These are phyloP conservation scores for Propithecus deckenii DNA, from an alignment of 2,797 vertebrate species.

Conservation along the genomic window DNA sequence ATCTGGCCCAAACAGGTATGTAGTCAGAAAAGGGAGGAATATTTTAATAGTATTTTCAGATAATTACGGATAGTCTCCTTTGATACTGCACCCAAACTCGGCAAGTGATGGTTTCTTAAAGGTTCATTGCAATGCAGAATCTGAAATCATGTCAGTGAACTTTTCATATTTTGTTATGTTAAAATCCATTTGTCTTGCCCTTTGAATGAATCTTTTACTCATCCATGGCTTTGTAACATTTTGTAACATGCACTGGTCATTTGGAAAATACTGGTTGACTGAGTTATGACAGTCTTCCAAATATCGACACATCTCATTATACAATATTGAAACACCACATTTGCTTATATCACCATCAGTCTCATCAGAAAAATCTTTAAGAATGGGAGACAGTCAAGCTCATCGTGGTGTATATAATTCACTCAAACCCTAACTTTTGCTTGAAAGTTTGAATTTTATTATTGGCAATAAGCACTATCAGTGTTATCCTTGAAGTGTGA, in stretches of 20 bases:
- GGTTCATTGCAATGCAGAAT: not conserved
- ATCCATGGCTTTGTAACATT: not conserved
- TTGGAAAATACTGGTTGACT: not conserved
- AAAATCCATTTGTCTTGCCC: not conserved
- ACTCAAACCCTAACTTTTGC: not conserved
- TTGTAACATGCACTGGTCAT: not conserved
- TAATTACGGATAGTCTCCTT: not conserved
- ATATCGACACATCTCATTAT: not conserved
- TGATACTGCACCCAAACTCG: not conserved
- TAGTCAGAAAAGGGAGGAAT: not conserved
- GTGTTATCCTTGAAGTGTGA: not conserved
- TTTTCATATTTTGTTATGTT: not conserved
- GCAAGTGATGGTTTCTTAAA: not conserved
- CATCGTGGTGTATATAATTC: not conserved
- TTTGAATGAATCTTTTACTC: not conserved
- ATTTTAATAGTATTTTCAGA: not conserved
- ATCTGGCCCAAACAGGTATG: not conserved
- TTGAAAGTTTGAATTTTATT: conserved; percentile 9
- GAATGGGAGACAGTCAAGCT: not conserved
- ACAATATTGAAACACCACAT: not conserved
- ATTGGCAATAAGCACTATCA: not conserved
- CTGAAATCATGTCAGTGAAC: not conserved
- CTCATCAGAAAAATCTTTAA: not conserved
- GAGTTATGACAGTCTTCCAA: not conserved
- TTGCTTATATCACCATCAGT: not conserved